These are phyloP conservation scores for Drosophila burlai DNA, from an alignment of 1,140 invertebrate genomes.

Conservation along the genomic window DNA sequence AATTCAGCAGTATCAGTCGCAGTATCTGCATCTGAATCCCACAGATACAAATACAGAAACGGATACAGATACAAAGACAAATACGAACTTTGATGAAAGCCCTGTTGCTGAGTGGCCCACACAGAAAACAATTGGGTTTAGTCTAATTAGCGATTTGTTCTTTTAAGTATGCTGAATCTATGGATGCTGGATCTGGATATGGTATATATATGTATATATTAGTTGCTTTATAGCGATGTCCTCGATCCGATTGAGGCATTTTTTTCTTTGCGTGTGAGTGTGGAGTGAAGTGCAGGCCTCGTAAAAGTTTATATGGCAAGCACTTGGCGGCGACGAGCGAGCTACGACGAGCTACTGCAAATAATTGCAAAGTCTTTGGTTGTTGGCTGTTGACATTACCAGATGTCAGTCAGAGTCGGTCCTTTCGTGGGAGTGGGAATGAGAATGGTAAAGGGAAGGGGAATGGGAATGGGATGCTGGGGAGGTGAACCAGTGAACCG, in stretches of 20 bases:
- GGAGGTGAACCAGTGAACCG: slow-evolving; percentile 29
- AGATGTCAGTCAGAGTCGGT: slow-evolving; percentile 41
- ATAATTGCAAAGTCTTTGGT: slow-evolving; percentile 70
- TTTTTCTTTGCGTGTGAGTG: slow-evolving; percentile 24
- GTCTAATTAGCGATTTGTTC: background rate
- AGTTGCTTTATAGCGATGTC: background rate
- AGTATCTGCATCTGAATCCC: slow-evolving; percentile 8
- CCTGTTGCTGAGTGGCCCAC: slow-evolving; percentile 14
- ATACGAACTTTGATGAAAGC: slow-evolving; percentile 43
- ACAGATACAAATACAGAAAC: background rate
- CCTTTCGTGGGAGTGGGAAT: background rate
- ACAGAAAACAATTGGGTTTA: background rate
- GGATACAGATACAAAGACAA: slow-evolving; percentile 26
- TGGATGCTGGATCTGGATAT: too few species aligned
- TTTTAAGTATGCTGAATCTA: too few species aligned
- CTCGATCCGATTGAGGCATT: background rate
- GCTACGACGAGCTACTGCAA: slow-evolving; percentile 55
- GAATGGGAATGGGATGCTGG: too few species aligned
- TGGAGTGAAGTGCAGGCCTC: slow-evolving; percentile 44
- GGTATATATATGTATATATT: background rate
- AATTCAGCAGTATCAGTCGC: slow-evolving; percentile 16
- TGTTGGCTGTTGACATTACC: slow-evolving; percentile 68
- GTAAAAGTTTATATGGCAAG: slow-evolving; percentile 70
- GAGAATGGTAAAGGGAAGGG: background rate
- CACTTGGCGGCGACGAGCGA: slow-evolving; percentile 49